Evolutionary conservation across 2,797 vertebrate genomes (phyloP), one percentile per base, ranked within the genome.

Genomic region (Apogon hyalosoma): DNA sequence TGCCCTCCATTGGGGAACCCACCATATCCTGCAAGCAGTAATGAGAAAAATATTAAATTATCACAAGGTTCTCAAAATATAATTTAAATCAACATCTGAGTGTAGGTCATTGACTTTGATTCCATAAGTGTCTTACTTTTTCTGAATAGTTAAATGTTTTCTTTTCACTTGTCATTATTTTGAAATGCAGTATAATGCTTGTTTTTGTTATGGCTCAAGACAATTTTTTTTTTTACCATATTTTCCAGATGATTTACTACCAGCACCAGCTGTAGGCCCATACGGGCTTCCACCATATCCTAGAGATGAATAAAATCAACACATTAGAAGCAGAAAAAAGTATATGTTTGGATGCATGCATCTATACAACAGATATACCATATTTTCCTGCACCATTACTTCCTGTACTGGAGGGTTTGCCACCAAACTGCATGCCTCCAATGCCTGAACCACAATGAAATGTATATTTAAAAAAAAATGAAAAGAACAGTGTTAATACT

Each of bases 361-460:
- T 14, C 36, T 11, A 13, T 43, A 40, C 19, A 10, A 56, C 3
- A 10, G 11, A 79, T 70, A 11, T 73, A 91, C 88, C 86, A 61
- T 85, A 75, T 15, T 67, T 60, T 38, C 82, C 85, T 46, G 63
- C 81, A 7, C 68, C 78, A 19, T 77, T 68, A n/a, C 65, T 47
- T 6, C 72, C 87, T 54, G 60, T 9, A 12, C 14, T 63, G 6
- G 61, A 24, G 1, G 84, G 83, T 3, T 84, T 77, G 41, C 78
- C 82, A 24, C 73, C 83, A 69, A 91, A 92, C 24, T 90, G 90
- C 57, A 89, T 58, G 4, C 90, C 89, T 16, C 89, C 91, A 14
- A 91, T 87, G 31, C 91, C 91, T 92, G 58, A 68, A 73, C 31
- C 14, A 66, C 12, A 69, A 18, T 6, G 13, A 71, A 51, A 24